Percentiles rank a stretch among this genome's conserved stretches.
These are phyloP conservation scores for Pedicia rivosa DNA, from an alignment of 2,888 invertebrate genomes.

Conservation along the genomic window DNA sequence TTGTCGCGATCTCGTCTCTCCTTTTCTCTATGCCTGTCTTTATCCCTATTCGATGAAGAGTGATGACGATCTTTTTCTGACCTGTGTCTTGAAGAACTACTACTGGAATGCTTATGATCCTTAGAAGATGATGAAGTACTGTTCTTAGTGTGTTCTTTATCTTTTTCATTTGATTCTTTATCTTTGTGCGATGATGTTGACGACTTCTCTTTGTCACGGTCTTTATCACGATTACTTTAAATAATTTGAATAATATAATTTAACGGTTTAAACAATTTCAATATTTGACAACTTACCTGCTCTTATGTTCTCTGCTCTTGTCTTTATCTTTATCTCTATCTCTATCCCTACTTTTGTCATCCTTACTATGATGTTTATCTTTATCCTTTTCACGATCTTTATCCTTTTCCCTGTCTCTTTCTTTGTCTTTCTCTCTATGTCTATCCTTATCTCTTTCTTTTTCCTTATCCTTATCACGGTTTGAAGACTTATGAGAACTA, in stretches of 20 bases:
- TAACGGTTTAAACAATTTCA: too few species aligned
- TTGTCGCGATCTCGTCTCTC: slow-evolving; percentile 29
- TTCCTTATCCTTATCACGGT: slow-evolving; percentile 29
- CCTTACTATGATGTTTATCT: slow-evolving; percentile 29
- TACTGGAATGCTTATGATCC: slow-evolving; percentile 31
- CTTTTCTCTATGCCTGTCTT: slow-evolving; percentile 23
- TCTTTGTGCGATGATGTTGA: too few species aligned
- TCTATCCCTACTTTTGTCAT: slow-evolving; percentile 2
- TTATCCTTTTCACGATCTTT: slow-evolving; percentile 25
- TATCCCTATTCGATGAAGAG: slow-evolving; percentile 23
- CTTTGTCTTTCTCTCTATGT: slow-evolving; percentile 21
- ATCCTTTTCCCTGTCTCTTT: slow-evolving; percentile 23
- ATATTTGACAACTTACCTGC: too few species aligned
- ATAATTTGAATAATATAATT: too few species aligned
- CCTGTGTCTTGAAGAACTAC: slow-evolving; percentile 16
- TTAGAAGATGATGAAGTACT: slow-evolving; percentile 25
- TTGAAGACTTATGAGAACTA: slow-evolving; percentile 42
- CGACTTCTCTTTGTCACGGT: slow-evolving; percentile 23
- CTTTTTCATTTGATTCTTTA: slow-evolving; percentile 28
- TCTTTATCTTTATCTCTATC: slow-evolving; percentile 12
- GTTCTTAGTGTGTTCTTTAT: slow-evolving; percentile 26
- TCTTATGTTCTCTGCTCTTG: slow-evolving; percentile 23
- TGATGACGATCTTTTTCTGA: slow-evolving; percentile 26
- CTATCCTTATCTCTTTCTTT: slow-evolving; percentile 26
- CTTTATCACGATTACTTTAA: slow-evolving; percentile 21